These are phyloP conservation scores for Hipparchia sbordonii DNA, from an alignment of 2,888 invertebrate species.

Conservation along the genomic window DNA sequence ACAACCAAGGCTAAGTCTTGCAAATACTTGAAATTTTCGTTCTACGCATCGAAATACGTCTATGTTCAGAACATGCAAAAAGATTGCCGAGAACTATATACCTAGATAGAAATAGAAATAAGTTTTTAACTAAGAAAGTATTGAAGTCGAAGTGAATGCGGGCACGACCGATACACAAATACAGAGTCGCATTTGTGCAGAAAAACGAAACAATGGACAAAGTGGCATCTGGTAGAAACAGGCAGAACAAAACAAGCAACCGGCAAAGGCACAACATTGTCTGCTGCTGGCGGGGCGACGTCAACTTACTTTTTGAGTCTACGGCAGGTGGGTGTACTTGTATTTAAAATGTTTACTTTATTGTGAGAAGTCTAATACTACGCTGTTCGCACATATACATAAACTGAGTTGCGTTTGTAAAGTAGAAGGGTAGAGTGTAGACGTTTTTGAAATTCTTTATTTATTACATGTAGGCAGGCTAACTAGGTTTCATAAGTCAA, in stretches of 20 bases:
- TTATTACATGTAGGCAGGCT: too few species aligned
- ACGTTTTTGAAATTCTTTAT: background rate
- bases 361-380: background rate
- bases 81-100: too few species aligned
- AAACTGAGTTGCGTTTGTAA: too few species aligned
- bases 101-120: too few species aligned
- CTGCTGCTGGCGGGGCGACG: conserved; percentile 42
- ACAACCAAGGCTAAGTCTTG: too few species aligned
- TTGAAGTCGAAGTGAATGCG: too few species aligned
- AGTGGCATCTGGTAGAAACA: conserved; percentile 13
- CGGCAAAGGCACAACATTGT: conserved; percentile 34
- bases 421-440: background rate
- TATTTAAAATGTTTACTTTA: conserved; percentile 23
- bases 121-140: too few species aligned
- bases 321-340: conserved; percentile 15
- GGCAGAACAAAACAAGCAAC: conserved; percentile 20
- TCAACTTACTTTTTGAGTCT: conserved; percentile 43
- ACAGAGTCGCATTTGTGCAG: background rate
- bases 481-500: too few species aligned
- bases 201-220: conserved; percentile 8
- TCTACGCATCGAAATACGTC: too few species aligned
- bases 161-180: too few species aligned
- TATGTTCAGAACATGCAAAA: too few species aligned
- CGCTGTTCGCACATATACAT: background rate
- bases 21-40: too few species aligned